Evolutionary conservation across 2,888 invertebrate genomes (phyloP).

Genomic region (Synergus umbraculus): DNA sequence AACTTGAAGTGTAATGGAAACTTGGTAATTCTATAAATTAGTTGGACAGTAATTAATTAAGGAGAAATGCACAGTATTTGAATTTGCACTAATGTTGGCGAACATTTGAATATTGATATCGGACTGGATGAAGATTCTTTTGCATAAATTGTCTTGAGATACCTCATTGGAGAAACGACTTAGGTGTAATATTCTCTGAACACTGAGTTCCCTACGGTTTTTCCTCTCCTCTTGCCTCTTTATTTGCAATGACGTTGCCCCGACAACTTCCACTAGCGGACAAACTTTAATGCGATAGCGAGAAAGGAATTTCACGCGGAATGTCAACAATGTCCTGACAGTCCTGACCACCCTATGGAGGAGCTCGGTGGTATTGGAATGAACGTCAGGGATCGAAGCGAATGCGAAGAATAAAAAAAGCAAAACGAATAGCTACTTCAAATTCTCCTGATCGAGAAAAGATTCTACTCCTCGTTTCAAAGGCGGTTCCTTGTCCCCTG

Average conservation of each 20-base stretch:
- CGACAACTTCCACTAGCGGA: conserved; percentile 24
- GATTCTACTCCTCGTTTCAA: conserved; percentile 25
- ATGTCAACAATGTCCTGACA: conserved; percentile 32
- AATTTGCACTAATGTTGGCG: not conserved
- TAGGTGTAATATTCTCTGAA: conserved; percentile 11
- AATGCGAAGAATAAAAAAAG: not conserved
- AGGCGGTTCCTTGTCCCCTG: conserved; percentile 10
- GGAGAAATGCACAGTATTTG: not conserved
- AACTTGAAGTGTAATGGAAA: no score
- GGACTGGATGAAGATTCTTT: not conserved
- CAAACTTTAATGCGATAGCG: conserved; percentile 20
- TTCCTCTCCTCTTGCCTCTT: not conserved
- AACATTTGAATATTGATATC: not conserved
- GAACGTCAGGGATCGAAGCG: conserved; percentile 19
- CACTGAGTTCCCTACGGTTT: conserved; percentile 9
- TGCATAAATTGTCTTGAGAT: not conserved
- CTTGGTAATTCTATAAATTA: no score
- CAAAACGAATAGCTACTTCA: not conserved
- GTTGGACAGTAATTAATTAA: not conserved
- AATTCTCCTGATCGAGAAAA: conserved; percentile 35
- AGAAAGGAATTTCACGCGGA: conserved; percentile 25
- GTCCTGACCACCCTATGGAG: conserved; percentile 16
- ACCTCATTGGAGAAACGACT: not conserved
- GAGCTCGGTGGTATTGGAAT: conserved; percentile 33
- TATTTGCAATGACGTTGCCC: conserved; percentile 22